These are phyloP conservation scores for Sebastes iracundus DNA, from an alignment of 2,797 vertebrate genomes.

Conservation along the genomic window DNA sequence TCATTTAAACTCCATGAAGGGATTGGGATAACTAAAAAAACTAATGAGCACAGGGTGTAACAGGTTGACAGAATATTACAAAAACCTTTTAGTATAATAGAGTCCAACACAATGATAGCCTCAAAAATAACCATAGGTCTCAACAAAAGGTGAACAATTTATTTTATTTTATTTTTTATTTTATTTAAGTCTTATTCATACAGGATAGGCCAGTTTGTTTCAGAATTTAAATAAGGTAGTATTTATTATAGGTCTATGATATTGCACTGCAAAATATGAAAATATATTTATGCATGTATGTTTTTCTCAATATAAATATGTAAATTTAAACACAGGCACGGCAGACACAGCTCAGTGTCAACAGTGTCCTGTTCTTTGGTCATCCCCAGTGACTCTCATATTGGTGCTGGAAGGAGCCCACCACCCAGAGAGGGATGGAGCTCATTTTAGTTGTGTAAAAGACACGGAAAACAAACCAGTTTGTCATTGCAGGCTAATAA, in stretches of 20 bases:
- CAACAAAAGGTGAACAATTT: no score
- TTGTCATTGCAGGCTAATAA: slow-evolving; percentile 79
- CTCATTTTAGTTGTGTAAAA: slow-evolving; percentile 68
- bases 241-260: background rate
- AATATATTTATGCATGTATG: background rate
- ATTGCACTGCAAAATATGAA: background rate
- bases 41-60: background rate
- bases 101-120: background rate
- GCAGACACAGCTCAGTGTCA: background rate
- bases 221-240: background rate
- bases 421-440: slow-evolving; percentile 28
- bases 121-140: background rate
- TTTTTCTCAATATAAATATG: background rate
- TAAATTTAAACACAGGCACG: background rate
- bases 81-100: background rate
- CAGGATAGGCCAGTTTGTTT: no score
- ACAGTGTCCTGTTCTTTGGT: slow-evolving; percentile 12
- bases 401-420: slow-evolving; percentile 30
- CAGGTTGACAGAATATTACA: background rate
- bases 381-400: slow-evolving; percentile 33
- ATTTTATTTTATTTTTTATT: no score
- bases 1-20: background rate
- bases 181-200: no score
- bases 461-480: slow-evolving; percentile 73
- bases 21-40: background rate